Conservation (phyloP, 2,113 vertebrate genomes). For the Mola mola region DNA sequence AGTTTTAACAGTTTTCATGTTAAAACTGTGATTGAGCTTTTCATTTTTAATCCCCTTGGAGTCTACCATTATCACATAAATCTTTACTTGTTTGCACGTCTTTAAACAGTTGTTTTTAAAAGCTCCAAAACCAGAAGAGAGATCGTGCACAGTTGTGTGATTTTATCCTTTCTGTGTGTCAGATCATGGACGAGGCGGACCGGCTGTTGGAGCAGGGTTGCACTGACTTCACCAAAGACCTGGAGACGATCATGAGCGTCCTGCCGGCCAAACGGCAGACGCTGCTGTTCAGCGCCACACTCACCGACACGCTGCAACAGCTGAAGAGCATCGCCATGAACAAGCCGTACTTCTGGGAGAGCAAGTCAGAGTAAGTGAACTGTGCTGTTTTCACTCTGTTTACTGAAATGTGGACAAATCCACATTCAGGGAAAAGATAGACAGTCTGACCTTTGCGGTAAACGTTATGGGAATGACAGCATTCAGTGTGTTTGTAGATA, state of each 20-base stretch:
- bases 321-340: slow-evolving; percentile 89
- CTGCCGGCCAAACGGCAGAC: slow-evolving; percentile 88
- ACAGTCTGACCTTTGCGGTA: no score
- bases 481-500: no score
- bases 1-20: no score
- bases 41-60: no score
- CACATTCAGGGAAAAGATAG: neutral
- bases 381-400: neutral
- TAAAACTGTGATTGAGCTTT: no score
- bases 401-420: no score
- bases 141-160: neutral
- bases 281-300: slow-evolving; percentile 92
- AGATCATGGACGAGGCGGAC: slow-evolving; percentile 95
- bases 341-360: slow-evolving; percentile 94
- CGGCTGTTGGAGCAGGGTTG: slow-evolving; percentile 92
- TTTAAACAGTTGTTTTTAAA: no score
- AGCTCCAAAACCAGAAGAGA: no score
- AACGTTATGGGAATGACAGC: no score
- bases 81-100: no score
- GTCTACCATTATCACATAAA: no score
- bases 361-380: slow-evolving; percentile 85
- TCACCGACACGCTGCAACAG: slow-evolving; percentile 88
- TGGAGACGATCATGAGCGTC: slow-evolving; percentile 86
- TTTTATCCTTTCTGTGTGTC: slow-evolving; percentile 1
- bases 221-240: slow-evolving; percentile 90